Evolutionary conservation across 2,113 vertebrate species (phyloP).

Genomic region (Caloenas nicobarica): DNA sequence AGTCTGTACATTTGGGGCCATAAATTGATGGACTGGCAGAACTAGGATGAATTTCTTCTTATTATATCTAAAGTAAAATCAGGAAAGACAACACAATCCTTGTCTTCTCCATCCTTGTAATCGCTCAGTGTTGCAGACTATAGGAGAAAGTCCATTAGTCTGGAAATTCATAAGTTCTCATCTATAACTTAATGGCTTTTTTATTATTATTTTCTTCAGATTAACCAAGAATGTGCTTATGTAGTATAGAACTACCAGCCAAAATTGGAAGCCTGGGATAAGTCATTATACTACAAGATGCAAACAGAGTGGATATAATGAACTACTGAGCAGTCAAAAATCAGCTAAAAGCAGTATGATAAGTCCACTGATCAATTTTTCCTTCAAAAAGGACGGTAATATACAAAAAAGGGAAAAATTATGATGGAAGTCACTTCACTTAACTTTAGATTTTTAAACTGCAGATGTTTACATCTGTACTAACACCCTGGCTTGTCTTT

Average conservation of each 20-base stretch:
- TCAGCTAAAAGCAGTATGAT: background rate
- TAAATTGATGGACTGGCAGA: background rate
- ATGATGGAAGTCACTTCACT: background rate
- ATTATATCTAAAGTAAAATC: background rate
- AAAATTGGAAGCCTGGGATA: background rate
- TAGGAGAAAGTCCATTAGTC: background rate
- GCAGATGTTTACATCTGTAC: background rate
- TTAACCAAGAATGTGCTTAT: background rate
- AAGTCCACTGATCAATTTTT: background rate
- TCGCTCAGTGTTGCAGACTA: background rate
- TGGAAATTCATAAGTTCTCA: background rate
- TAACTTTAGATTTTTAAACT: background rate
- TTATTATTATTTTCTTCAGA: background rate
- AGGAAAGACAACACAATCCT: background rate
- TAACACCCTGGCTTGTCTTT: background rate
- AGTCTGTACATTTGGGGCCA: background rate
- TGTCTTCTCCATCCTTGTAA: background rate
- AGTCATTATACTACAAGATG: background rate
- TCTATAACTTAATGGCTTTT: background rate
- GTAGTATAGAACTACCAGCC: background rate
- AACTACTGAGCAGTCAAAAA: background rate
- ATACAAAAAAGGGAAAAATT: background rate
- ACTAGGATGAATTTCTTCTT: background rate
- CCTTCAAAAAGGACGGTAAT: background rate
- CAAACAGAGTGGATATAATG: background rate